Evolutionary conservation across 1,140 invertebrate genomes (phyloP).

Genomic region (Zaprionus ornatus): DNA sequence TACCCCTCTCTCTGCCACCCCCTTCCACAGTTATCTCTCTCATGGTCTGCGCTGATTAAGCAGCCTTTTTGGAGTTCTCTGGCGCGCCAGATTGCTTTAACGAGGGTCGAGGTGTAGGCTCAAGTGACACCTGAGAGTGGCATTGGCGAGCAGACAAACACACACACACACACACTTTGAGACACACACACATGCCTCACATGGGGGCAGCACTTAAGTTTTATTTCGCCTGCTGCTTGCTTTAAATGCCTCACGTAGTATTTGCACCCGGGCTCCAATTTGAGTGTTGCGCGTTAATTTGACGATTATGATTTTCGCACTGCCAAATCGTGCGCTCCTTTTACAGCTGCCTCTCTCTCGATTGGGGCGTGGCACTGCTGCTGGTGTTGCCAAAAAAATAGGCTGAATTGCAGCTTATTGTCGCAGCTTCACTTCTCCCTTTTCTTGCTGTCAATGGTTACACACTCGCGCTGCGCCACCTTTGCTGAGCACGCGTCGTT

Average conservation of each 20-base stretch:
- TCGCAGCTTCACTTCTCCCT: constrained; percentile 35
- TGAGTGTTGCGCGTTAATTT: constrained; percentile 69
- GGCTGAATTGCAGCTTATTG: constrained; percentile 58
- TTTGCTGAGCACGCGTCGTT: constrained; percentile 26
- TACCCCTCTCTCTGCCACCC: not conserved
- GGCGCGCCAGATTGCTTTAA: constrained; percentile 44
- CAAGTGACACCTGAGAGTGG: constrained; percentile 68
- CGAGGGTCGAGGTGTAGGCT: constrained; percentile 45
- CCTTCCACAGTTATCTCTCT: constrained; percentile 39
- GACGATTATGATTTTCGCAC: constrained; percentile 76
- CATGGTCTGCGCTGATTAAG: constrained; percentile 51
- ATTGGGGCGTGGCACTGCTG: constrained; percentile 37
- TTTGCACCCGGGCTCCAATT: constrained; percentile 52
- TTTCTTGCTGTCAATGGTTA: not conserved
- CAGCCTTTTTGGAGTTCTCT: constrained; percentile 17
- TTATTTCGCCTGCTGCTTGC: constrained; percentile 58
- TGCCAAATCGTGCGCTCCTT: constrained; percentile 37
- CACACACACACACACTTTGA: not conserved
- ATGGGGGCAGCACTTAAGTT: constrained; percentile 66
- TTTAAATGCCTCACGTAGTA: constrained; percentile 76
- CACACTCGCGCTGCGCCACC: not conserved
- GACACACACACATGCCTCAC: not conserved
- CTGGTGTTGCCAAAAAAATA: constrained; percentile 30
- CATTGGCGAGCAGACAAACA: constrained; percentile 9
- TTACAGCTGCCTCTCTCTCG: constrained; percentile 6